Conservation (phyloP, 2,797 vertebrate genomes). For the Eurystomus glaucurus region DNA sequence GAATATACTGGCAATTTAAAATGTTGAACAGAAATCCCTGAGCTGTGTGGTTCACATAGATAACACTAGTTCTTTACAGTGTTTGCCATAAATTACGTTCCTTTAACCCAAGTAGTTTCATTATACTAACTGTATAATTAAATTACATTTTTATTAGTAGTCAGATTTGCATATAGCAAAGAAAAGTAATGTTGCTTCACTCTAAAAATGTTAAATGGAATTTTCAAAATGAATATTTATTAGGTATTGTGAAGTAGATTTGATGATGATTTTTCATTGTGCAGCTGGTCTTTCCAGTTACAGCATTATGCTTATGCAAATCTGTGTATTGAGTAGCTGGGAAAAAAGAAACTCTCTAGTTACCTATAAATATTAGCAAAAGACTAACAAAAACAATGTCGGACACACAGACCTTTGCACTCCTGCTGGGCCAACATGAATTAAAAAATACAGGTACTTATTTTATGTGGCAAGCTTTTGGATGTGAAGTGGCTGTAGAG, state of each 20-base stretch:
- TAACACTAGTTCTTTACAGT: background rate
- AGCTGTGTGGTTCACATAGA: conserved; percentile 31
- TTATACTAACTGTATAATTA: conserved; percentile 50
- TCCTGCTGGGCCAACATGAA: background rate
- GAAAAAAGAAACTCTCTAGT: background rate
- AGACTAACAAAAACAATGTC: background rate
- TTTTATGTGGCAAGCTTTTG: background rate
- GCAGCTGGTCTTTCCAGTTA: background rate
- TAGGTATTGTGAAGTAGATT: conserved; percentile 31
- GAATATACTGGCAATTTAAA: background rate
- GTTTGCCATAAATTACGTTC: conserved; percentile 27
- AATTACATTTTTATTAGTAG: conserved; percentile 30
- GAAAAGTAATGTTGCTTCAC: background rate
- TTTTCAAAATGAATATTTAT: conserved; percentile 69
- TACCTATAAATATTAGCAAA: background rate
- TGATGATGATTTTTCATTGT: conserved; percentile 35
- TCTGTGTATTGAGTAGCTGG: background rate
- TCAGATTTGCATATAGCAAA: conserved; percentile 33
- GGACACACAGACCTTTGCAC: background rate
- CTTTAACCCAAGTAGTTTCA: conserved; percentile 35
- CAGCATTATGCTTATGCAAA: conserved; percentile 53
- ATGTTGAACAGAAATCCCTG: conserved; percentile 1
- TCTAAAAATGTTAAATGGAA: conserved; percentile 41
- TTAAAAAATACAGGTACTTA: rapidly evolving
- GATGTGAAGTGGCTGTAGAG: rapidly evolving